Conservation (phyloP, 2,113 vertebrate species). For the Caretta caretta region DNA sequence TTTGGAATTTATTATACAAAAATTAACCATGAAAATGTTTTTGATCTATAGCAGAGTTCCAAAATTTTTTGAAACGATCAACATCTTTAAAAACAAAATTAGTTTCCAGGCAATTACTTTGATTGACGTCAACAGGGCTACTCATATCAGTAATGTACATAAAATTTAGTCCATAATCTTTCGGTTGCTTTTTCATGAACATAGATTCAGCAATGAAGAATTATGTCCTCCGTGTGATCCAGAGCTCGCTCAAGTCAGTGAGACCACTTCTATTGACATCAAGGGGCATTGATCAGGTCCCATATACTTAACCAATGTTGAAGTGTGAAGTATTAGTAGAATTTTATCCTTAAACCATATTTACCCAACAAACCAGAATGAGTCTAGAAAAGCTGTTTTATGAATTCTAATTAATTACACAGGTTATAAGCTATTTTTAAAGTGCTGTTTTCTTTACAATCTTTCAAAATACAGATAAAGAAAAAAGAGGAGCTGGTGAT, state of each 20-base stretch:
- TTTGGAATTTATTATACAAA: background rate
- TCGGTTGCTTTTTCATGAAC: background rate
- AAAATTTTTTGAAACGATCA: background rate
- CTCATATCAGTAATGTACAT: background rate
- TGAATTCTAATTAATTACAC: background rate
- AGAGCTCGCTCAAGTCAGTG: background rate
- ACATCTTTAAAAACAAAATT: background rate
- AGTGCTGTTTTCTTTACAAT: background rate
- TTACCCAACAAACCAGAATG: background rate
- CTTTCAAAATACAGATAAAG: background rate
- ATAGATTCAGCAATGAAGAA: background rate
- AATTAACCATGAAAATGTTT: background rate
- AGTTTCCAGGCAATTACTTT: background rate
- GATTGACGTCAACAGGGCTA: background rate
- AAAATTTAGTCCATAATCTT: background rate
- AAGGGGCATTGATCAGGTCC: background rate
- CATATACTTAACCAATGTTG: background rate
- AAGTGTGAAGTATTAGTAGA: background rate
- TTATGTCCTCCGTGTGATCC: background rate
- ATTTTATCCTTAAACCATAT: background rate
- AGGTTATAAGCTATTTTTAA: background rate
- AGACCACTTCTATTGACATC: fast-evolving
- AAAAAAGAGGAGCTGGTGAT: background rate
- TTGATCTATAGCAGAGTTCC: background rate
- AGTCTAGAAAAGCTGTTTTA: background rate